These are phyloP conservation scores for Orgyia antiqua DNA, from an alignment of 2,888 invertebrate genomes.

Conservation along the genomic window DNA sequence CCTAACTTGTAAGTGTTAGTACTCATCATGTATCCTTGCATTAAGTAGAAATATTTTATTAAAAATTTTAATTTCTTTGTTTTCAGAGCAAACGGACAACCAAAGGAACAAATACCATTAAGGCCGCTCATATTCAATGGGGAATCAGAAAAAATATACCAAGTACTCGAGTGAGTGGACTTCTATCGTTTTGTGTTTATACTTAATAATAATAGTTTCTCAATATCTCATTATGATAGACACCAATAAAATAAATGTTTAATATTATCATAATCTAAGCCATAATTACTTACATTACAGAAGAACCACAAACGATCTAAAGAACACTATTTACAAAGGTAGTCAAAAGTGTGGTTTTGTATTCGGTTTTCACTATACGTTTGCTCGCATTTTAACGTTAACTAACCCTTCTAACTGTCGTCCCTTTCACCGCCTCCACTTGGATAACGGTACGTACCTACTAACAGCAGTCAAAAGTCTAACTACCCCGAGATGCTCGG, in stretches of 20 bases:
- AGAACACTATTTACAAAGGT: slow-evolving; percentile 74
- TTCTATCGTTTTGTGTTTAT: too few relatives aligned
- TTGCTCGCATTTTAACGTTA: slow-evolving; percentile 21
- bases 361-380: slow-evolving; percentile 23
- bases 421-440: slow-evolving; percentile 46
- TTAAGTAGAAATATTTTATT: too few relatives aligned
- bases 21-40: too few relatives aligned
- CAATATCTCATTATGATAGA: slow-evolving; percentile 19
- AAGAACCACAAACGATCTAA: slow-evolving; percentile 75
- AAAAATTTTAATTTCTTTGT: too few relatives aligned
- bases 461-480: slow-evolving; percentile 69
- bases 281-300: slow-evolving; percentile 61
- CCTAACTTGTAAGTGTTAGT: slow-evolving; percentile 55
- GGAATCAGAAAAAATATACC: slow-evolving; percentile 81
- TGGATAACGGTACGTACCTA: slow-evolving; percentile 44
- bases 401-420: slow-evolving; percentile 24
- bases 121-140: slow-evolving; percentile 84
- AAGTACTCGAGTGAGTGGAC: slow-evolving; percentile 84
- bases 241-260: slow-evolving; percentile 13
- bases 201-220: background rate
- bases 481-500: slow-evolving; percentile 77
- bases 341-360: slow-evolving; percentile 60
- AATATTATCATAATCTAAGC: slow-evolving; percentile 23
- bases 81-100: slow-evolving; percentile 68
- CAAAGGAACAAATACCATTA: slow-evolving; percentile 87